Evolutionary conservation across 2,888 invertebrate genomes (phyloP).

Genomic region (Agrotis clavis): DNA sequence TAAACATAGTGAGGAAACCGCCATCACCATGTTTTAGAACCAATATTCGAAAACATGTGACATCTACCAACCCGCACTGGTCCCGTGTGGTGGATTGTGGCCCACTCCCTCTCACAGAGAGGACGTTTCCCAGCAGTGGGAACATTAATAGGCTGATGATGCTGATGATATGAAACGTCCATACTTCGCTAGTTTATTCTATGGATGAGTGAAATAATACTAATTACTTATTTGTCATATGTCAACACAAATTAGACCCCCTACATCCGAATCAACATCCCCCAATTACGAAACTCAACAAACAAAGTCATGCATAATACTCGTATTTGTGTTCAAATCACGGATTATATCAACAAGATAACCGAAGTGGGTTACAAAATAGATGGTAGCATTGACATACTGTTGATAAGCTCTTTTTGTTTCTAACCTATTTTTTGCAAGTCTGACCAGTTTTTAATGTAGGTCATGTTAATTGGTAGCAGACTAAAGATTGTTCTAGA

Average conservation of each 20-base stretch:
- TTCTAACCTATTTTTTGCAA: slow-evolving; percentile 31
- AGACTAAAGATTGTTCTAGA: neutral
- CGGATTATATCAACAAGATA: slow-evolving; percentile 45
- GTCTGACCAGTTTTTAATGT: neutral
- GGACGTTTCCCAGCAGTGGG: neutral
- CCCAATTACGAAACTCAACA: neutral
- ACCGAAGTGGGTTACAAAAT: slow-evolving; percentile 57
- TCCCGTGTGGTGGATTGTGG: neutral
- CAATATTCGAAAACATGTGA: too few relatives aligned
- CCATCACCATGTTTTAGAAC: too few relatives aligned
- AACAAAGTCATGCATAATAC: slow-evolving; percentile 7
- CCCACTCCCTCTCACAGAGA: neutral
- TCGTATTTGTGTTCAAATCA: slow-evolving; percentile 31
- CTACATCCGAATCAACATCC: neutral
- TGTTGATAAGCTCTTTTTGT: slow-evolving; percentile 34
- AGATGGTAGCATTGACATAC: slow-evolving; percentile 63
- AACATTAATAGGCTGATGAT: neutral
- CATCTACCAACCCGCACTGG: neutral
- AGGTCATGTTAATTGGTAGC: neutral
- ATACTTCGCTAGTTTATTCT: too few relatives aligned
- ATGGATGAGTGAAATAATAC: neutral
- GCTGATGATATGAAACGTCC: neutral
- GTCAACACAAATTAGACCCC: slow-evolving; percentile 1
- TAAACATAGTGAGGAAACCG: too few relatives aligned
- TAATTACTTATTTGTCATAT: neutral